Evolutionary conservation across 1,140 invertebrate genomes (phyloP).

Genomic region (Phortica variegata): DNA sequence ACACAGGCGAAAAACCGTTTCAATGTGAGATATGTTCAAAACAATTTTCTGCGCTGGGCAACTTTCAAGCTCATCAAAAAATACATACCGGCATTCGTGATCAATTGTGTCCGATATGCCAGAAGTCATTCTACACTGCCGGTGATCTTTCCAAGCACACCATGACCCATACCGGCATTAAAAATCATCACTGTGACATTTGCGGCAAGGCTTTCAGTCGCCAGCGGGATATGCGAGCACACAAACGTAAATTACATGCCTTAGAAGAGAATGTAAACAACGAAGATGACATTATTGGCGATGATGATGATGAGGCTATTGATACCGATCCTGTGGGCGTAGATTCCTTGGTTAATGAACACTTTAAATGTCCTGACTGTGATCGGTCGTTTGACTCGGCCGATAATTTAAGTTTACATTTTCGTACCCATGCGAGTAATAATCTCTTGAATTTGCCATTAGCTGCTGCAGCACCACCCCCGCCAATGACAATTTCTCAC

Average conservation of each 20-base stretch:
- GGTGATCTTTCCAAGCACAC: slow-evolving; percentile 73
- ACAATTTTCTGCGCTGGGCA: slow-evolving; percentile 62
- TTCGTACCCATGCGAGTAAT: slow-evolving; percentile 44
- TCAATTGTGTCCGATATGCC: slow-evolving; percentile 68
- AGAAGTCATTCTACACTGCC: slow-evolving; percentile 69
- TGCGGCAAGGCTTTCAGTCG: slow-evolving; percentile 73
- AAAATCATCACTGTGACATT: slow-evolving; percentile 73
- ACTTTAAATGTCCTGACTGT: slow-evolving; percentile 54
- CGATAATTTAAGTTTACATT: slow-evolving; percentile 44
- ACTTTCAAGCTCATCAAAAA: slow-evolving; percentile 63
- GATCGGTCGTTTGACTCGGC: slow-evolving; percentile 51
- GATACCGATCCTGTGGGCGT: slow-evolving; percentile 46
- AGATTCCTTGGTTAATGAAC: slow-evolving; percentile 26
- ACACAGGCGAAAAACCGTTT: slow-evolving; percentile 79
- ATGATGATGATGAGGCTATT: slow-evolving; percentile 42
- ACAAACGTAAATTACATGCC: slow-evolving; percentile 49
- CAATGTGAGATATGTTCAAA: slow-evolving; percentile 77
- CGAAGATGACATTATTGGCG: slow-evolving; percentile 40
- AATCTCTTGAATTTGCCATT: slow-evolving; percentile 42
- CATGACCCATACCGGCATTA: slow-evolving; percentile 72
- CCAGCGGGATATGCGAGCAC: slow-evolving; percentile 61
- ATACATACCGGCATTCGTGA: slow-evolving; percentile 63
- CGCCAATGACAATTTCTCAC: slow-evolving; percentile 27
- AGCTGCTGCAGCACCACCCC: slow-evolving; percentile 12
- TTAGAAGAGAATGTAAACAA: slow-evolving; percentile 25